Evolutionary conservation across 2,113 vertebrate genomes (phyloP).

Genomic region (Rhinolophus ferrumequinum): DNA sequence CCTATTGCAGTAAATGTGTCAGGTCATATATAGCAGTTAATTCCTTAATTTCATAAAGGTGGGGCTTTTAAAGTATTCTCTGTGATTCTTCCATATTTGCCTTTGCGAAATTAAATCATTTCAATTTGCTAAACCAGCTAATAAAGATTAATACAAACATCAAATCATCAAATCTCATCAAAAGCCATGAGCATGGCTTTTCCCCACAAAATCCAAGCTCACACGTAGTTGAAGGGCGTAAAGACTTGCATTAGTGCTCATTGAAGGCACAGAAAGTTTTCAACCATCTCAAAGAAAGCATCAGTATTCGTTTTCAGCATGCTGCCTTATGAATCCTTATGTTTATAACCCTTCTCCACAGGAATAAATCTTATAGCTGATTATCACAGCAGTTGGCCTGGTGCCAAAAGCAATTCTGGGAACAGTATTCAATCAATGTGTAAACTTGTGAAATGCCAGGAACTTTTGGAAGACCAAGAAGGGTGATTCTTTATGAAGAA

Average conservation of each 20-base stretch:
- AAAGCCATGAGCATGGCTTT: constrained; percentile 70
- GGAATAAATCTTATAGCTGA: constrained; percentile 91
- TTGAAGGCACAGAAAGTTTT: constrained; percentile 78
- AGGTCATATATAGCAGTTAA: constrained; percentile 74
- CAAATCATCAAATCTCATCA: constrained; percentile 79
- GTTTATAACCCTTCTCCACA: constrained; percentile 89
- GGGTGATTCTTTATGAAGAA: constrained; percentile 86
- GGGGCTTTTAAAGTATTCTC: constrained; percentile 46
- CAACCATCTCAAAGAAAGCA: constrained; percentile 77
- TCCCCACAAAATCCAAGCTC: constrained; percentile 74
- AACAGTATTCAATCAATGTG: constrained; percentile 86
- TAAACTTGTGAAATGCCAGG: constrained; percentile 86
- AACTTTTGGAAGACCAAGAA: constrained; percentile 86
- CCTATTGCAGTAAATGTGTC: constrained; percentile 77
- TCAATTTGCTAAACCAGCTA: constrained; percentile 77
- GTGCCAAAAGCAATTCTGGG: constrained; percentile 86
- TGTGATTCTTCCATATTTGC: constrained; percentile 65
- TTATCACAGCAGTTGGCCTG: constrained; percentile 88
- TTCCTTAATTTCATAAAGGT: constrained; percentile 76
- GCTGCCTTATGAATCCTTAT: constrained; percentile 86
- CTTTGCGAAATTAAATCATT: constrained; percentile 76
- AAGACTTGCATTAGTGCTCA: constrained; percentile 24
- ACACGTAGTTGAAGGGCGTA: constrained; percentile 50
- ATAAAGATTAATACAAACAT: constrained; percentile 82
- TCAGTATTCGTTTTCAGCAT: constrained; percentile 81